Evolutionary conservation across 2,797 vertebrate genomes (phyloP), one percentile per base, ranked within the genome.

Genomic region (Betta splendens): DNA sequence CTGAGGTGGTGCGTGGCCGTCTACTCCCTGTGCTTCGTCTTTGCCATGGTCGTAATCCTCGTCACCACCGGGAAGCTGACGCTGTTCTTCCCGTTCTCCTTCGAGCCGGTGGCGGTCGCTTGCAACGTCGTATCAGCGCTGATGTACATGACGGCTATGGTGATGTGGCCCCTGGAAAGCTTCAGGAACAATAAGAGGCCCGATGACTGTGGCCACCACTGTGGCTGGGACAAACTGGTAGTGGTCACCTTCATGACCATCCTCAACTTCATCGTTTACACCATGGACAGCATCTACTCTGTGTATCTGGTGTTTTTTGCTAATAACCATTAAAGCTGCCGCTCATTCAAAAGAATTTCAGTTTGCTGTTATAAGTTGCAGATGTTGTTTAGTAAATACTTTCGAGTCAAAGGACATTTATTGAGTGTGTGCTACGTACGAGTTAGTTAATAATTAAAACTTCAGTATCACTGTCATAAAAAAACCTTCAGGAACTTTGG

Each of bases 11-110:
- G 94, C 0, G 83, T 95, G 58, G 92, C 94, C 0, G 93, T 94
- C 35, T 96, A 94, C 63, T 89, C 90, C 25, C 40, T 97, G 72
- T 95, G 94, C 87, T 95, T 97, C 84, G 89, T 94, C 74, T 38
- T 93, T 43, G 87, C 92, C 12, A 20, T 94, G 40, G 3, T 94
- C 64, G 90, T 96, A 51, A 91, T 95, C 56, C 22, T 94, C 56
- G 61, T 94, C 64, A 94, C 88, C 48, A 70, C 93, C 0, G 79
- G 84, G 57, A 90, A 77, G 32, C 75, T 93, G 68, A 84, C 90
- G 3, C 37, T 80, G 2, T 71, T 54, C 26, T 51, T 92, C 0
- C 91, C 93, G 0, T 68, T 90, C 51, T 36, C 88, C 0, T 90
- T 95, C 58, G 94, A 96, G 33, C 91, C 79, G 57, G 0, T 90